phyloP scores from a whole-genome alignment of 1,140 invertebrate genomes.

The Hermetia illucens region DNA sequence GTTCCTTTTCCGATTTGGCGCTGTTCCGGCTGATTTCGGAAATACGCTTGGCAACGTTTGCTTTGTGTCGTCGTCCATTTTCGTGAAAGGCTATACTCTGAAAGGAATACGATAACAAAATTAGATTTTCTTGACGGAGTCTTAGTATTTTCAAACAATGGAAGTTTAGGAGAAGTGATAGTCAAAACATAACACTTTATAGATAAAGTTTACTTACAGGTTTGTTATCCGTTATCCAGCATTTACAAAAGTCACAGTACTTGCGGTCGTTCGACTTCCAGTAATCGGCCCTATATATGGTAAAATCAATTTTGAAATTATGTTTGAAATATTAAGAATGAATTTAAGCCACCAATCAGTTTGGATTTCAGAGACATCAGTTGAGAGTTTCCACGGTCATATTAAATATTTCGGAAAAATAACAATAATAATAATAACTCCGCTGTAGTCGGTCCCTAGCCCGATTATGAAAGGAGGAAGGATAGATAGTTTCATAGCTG shows the following conservation, averaged over 20 bases:
- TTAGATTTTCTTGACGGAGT: not conserved
- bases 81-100: constrained; percentile 92
- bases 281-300: constrained; percentile 94
- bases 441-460: no score
- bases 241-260: constrained; percentile 95
- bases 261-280: constrained; percentile 95
- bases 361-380: no score
- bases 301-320: no score
- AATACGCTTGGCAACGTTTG: constrained; percentile 79
- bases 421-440: no score
- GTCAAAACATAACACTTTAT: not conserved
- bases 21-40: constrained; percentile 75
- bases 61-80: constrained; percentile 82
- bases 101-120: constrained; percentile 13
- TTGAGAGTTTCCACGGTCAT: no score
- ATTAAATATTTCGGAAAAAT: no score
- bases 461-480: no score
- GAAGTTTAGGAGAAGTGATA: not conserved
- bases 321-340: no score
- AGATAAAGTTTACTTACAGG: constrained; percentile 45
- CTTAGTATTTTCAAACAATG: no score
- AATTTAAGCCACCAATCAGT: no score
- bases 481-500: no score
- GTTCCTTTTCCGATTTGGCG: constrained; percentile 58
- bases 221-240: constrained; percentile 96